Evolutionary conservation across 1,140 invertebrate genomes (phyloP), one percentile per base, ranked within the genome.

Genomic region (Hylaeus volcanicus): DNA sequence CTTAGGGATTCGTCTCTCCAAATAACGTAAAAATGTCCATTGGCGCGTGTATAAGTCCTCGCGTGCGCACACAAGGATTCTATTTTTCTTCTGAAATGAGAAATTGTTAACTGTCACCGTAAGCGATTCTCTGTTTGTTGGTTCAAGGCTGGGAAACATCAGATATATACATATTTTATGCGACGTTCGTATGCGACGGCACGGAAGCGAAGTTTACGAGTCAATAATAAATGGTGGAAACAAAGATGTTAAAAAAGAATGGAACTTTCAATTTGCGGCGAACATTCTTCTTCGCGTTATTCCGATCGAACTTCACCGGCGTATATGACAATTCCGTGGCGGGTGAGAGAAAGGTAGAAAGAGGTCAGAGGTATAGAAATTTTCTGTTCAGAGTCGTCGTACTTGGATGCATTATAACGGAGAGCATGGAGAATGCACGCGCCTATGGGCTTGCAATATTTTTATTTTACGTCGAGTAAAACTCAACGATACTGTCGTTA

Each of bases 361-460:
- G 55, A 80, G 63, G 63, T 80, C 53, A 60, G 6, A 48, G 60
- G 41, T 75, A 58, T 60, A 75, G 64, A 80, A 61, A 80, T 60
- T 75, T 60, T 53, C 77, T n/a, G 15, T 45, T 45, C 41, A 51
- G 55, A 48, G 12, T 26, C 12, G 1, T 11, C 12, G n/a, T 51
- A 9, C 64, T 66, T 11, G 45, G 26, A 70, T 71, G 15, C 41
- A 53, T 55, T 45, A 45, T 5, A 5, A 45, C 26, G 26, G 26
- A 26, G 26, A 26, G 26, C 26, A 26, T 26, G 26, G 26, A 26
- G 26, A 26, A 26, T 26, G 26, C 26, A 26, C 26, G 26, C 26
- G 0, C 26, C 26, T 26, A 26, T 26, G 26, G 26, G 26, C 26
- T 26, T 26, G 43, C 43, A 45, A 53, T 53, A 11, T 8, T 53